Conservation (phyloP, 2,797 vertebrate species). For the Danio albolineatus region DNA sequence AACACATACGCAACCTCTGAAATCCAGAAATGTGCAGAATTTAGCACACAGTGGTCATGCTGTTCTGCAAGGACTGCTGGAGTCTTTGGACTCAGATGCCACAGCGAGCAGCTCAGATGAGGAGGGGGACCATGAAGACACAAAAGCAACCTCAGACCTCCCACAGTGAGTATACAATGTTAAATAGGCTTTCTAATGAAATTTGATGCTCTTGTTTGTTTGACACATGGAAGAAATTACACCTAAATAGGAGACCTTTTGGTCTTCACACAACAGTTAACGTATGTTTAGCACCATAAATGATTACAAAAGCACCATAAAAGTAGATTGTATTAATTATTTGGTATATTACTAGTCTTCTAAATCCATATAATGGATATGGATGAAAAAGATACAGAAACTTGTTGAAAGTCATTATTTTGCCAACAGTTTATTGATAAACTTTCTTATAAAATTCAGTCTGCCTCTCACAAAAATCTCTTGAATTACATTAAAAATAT, state of each 20-base stretch:
- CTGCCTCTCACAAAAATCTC: neutral
- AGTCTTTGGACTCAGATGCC: constrained; percentile 90
- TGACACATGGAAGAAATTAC: neutral
- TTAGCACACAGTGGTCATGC: constrained; percentile 78
- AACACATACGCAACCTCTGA: neutral
- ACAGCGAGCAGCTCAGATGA: constrained; percentile 94
- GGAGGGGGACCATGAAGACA: constrained; percentile 76
- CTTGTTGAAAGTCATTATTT: no score
- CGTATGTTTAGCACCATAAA: neutral
- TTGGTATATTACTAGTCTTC: no score
- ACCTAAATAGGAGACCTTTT: neutral
- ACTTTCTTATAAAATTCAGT: neutral
- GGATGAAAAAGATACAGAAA: neutral
- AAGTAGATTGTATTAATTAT: neutral
- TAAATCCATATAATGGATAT: neutral
- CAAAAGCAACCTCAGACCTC: constrained; percentile 66
- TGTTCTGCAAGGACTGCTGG: constrained; percentile 81
- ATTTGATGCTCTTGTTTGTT: neutral
- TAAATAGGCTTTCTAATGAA: neutral
- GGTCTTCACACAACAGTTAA: neutral
- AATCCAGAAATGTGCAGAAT: constrained; percentile 75
- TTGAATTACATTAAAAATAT: neutral
- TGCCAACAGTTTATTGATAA: neutral
- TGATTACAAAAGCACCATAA: neutral
- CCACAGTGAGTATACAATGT: constrained; percentile 83